These are phyloP conservation scores for Chromobotia macracanthus DNA, from an alignment of 2,797 vertebrate genomes.

Conservation along the genomic window DNA sequence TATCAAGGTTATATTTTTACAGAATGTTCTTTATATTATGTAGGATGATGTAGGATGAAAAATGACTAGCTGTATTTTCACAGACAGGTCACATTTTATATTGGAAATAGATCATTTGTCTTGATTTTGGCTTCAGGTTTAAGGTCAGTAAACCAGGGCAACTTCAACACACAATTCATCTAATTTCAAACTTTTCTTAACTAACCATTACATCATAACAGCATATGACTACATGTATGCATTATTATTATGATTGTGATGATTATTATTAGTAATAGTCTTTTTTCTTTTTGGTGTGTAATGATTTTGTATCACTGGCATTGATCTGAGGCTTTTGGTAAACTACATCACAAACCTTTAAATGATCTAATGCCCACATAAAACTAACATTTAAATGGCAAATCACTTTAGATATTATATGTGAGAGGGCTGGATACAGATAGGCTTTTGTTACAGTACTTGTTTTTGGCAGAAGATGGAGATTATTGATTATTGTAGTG, in stretches of 20 bases:
- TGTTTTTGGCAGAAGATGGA: conserved; percentile 3
- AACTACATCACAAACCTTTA: background rate
- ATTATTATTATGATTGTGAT: background rate
- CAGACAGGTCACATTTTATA: no score
- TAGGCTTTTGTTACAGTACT: background rate
- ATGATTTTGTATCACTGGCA: background rate
- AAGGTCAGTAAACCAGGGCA: background rate
- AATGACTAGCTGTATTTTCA: no score
- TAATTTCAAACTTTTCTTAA: conserved; percentile 28
- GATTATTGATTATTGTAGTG: conserved; percentile 18
- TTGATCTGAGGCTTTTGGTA: background rate
- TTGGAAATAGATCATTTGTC: no score
- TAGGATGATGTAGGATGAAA: no score
- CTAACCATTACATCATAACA: conserved; percentile 1
- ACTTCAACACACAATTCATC: conserved; percentile 23
- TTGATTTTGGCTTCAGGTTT: no score
- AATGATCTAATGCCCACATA: background rate
- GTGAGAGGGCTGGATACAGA: background rate
- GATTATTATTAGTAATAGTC: no score
- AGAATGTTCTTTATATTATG: no score
- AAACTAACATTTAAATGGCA: background rate
- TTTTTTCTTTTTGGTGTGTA: background rate
- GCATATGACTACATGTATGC: background rate
- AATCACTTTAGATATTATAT: background rate
- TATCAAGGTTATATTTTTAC: no score